Evolutionary conservation across 2,888 invertebrate species (phyloP).

Genomic region (Chalcis sispes): DNA sequence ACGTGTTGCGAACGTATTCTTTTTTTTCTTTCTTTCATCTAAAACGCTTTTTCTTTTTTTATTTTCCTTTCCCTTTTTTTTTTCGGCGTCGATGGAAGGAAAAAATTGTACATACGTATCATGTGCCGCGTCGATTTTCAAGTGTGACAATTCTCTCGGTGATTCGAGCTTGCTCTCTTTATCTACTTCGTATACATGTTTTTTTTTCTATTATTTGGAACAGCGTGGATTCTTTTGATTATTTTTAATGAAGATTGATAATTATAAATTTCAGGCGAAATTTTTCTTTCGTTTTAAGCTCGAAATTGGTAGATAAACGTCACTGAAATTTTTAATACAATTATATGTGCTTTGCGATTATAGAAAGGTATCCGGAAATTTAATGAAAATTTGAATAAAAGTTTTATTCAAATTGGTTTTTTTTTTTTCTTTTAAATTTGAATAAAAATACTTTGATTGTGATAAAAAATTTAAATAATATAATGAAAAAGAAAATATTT

Average conservation of each 20-base stretch:
- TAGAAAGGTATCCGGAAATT: background rate
- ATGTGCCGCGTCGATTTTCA: background rate
- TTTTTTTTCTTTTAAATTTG: no score
- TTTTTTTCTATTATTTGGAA: no score
- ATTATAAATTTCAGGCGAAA: background rate
- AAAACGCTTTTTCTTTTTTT: background rate
- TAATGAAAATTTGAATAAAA: no score
- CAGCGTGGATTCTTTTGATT: background rate
- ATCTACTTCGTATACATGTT: background rate
- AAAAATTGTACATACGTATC: background rate
- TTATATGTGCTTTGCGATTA: background rate
- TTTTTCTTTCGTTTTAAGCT: background rate
- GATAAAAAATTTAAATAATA: no score
- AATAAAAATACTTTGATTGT: no score
- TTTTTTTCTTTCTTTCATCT: background rate
- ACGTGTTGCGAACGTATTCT: slow-evolving; percentile 19
- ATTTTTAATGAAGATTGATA: background rate
- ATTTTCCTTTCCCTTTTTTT: slow-evolving; percentile 4
- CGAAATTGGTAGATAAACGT: background rate
- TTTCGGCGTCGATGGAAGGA: background rate
- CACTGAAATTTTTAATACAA: background rate
- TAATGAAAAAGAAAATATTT: no score
- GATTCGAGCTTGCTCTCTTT: background rate
- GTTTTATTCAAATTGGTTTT: no score
- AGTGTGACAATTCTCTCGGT: slow-evolving; percentile 1